Conservation (phyloP, 1,140 invertebrate species). For the Magallana angulata region DNA sequence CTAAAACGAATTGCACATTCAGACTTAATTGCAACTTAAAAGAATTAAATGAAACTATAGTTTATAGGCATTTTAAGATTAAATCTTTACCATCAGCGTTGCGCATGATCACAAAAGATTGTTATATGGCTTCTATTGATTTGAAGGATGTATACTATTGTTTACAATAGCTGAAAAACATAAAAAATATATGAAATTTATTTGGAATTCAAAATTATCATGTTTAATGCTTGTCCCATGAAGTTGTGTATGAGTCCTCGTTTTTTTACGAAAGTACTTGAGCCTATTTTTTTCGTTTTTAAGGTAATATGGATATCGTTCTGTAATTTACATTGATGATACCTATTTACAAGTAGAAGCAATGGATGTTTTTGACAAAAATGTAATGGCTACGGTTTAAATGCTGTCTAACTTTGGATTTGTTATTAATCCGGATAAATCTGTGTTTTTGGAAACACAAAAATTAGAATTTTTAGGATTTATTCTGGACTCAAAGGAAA, state of each 20-base stretch:
- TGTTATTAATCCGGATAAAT: no score
- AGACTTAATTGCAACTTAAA: constrained; percentile 44
- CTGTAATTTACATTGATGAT: constrained; percentile 10
- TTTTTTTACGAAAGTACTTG: not conserved
- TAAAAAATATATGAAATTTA: constrained; percentile 20
- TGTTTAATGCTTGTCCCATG: not conserved
- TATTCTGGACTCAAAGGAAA: no score
- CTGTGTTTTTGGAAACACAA: no score
- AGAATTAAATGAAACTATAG: constrained; percentile 28
- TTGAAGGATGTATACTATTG: constrained; percentile 62
- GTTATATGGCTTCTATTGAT: constrained; percentile 64
- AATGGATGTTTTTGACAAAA: not conserved
- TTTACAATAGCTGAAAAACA: constrained; percentile 41
- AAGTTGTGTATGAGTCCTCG: constrained; percentile 1
- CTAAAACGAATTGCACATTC: constrained; percentile 30
- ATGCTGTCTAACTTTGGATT: no score
- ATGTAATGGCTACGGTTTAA: constrained; percentile 5
- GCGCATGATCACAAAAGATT: constrained; percentile 51
- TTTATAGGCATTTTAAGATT: constrained; percentile 58
- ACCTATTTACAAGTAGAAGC: not conserved
- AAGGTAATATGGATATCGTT: not conserved
- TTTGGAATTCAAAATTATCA: not conserved
- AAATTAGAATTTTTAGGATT: no score
- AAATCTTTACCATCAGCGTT: constrained; percentile 56
- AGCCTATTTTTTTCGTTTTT: not conserved